Conservation (phyloP, 92 coral and sea anemone genomes). For the Zoanthus sansibaricus region DNA sequence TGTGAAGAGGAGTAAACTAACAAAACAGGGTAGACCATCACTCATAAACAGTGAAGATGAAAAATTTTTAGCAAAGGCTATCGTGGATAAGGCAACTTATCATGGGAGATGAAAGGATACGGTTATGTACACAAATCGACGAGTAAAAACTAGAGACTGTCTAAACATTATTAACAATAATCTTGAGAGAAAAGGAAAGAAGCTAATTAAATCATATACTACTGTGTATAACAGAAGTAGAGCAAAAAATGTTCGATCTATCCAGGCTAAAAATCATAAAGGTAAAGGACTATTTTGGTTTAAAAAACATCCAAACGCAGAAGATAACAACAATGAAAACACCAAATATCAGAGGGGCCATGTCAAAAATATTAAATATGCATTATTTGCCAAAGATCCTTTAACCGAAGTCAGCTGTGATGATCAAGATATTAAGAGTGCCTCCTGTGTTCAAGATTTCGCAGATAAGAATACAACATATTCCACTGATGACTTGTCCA, state of each 20-base stretch:
- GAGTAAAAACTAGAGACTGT: constrained; percentile 16
- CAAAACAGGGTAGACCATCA: constrained; percentile 38
- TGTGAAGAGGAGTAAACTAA: constrained; percentile 13
- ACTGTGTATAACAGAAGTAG: not conserved
- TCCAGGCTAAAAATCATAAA: not conserved
- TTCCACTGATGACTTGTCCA: not conserved
- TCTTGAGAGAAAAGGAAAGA: not conserved
- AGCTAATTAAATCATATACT: not conserved
- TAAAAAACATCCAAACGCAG: not conserved
- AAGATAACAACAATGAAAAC: not conserved
- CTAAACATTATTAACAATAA: constrained; percentile 1
- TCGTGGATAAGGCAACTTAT: constrained; percentile 49
- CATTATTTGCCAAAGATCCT: not conserved
- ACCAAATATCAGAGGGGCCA: not conserved
- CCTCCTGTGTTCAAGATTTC: too few relatives aligned
- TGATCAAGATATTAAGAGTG: too few relatives aligned
- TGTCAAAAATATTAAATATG: not conserved
- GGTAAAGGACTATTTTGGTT: not conserved
- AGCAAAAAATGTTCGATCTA: not conserved
- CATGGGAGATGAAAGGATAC: constrained; percentile 25
- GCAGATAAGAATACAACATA: too few relatives aligned
- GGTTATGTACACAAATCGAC: constrained; percentile 34
- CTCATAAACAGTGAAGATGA: constrained; percentile 12
- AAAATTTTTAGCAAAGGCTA: constrained; percentile 27
- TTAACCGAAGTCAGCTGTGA: not conserved